Evolutionary conservation across 2,797 vertebrate genomes (phyloP).

Genomic region (Apogon talboti): DNA sequence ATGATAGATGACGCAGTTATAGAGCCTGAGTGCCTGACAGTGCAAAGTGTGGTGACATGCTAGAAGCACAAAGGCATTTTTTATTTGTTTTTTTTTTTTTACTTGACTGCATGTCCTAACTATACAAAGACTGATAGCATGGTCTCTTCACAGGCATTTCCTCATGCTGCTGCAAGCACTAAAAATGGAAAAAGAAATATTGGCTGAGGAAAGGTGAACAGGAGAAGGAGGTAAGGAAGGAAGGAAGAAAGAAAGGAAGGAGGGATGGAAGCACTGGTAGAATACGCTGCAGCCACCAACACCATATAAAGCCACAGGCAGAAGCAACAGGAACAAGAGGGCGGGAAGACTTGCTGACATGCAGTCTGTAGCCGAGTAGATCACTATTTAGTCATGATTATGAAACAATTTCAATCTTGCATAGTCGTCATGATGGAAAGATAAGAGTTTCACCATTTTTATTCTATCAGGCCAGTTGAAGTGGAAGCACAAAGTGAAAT

Average conservation of each 20-base stretch:
- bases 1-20: constrained; percentile 50
- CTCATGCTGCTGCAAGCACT: constrained; percentile 51
- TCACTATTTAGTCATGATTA: constrained; percentile 44
- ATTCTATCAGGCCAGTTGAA: constrained; percentile 55
- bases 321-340: constrained; percentile 22
- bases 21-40: constrained; percentile 37
- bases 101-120: constrained; percentile 25
- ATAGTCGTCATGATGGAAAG: constrained; percentile 24
- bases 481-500: constrained; percentile 36
- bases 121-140: constrained; percentile 23
- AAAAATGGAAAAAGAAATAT: constrained; percentile 10
- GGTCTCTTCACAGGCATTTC: constrained; percentile 19
- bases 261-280: neutral
- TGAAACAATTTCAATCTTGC: constrained; percentile 35
- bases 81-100: neutral
- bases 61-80: constrained; percentile 19
- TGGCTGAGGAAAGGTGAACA: constrained; percentile 15
- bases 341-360: constrained; percentile 40
- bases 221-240: neutral
- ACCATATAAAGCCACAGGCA: constrained; percentile 35
- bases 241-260: neutral
- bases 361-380: constrained; percentile 35
- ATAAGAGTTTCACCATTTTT: constrained; percentile 49
- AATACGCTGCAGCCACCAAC: constrained; percentile 33
- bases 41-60: constrained; percentile 53